Base-by-base conservation (phyloP, 2,113 vertebrate species). In the Ceuthmochares aereus region DNA sequence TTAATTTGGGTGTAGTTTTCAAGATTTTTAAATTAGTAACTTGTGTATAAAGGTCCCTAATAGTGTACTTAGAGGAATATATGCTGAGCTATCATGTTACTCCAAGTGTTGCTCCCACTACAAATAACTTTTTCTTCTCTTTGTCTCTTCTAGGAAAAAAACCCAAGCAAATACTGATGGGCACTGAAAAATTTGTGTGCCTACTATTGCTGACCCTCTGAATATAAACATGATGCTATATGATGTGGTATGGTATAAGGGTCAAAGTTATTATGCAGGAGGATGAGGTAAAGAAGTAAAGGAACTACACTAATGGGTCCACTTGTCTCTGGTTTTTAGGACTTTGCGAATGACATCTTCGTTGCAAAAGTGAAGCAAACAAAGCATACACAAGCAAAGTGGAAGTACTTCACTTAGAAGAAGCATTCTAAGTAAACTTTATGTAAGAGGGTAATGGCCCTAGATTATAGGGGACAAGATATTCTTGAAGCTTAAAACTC, bases 1-100 rank as follows among this genome's bases (percentile, higher is more conserved):
- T 95, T 95, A 95, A 92, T 86, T 89, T 92, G 90, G 89, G 76
- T 83, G 94, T 75, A 62, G 69, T 70, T 81, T 78, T 88, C 68
- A 93, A 90, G 78, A 67, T 83, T 73, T 96, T 88, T 36, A 84
- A 89, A 40, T 81, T 78, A 93, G 89, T 81, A 85, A 94, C 81
- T 78, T 5, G 14, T 42, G 22, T 43, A 8, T 52, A 80, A 89
- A 93, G 62, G 55, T 78, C 59, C 37, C 18, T 49, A 69, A 20
- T 81, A 54, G 10, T 60, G 23, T 76, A 78, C 54, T 49, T 63
- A 84, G 60, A 94, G 68, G 77, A 89, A 42, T 30, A n/a, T 63
- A n/a, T 47, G 54, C 90, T 62, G 66, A 91, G 34, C 10, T 63
- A 74, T 52, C 6, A 2, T 29, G 42, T 66, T 81, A 69, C 22